phyloP scores from a whole-genome alignment of 37 sponge, comb jelly and placozoan genomes.

The Ianthella basta region DNA sequence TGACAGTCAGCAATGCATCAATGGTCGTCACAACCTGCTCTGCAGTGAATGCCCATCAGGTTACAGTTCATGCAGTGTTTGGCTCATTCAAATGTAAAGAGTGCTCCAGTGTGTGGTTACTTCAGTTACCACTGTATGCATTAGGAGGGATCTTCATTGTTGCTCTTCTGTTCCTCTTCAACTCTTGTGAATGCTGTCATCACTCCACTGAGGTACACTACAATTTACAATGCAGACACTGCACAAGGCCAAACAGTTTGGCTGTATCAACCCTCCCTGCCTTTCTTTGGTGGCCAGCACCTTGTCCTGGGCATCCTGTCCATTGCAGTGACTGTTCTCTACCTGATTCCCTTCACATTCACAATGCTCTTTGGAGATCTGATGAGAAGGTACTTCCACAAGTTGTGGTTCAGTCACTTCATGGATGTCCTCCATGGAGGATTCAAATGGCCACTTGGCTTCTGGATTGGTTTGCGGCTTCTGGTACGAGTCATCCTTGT shows the following conservation, averaged over 20 bases:
- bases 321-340: neutral
- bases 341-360: slow-evolving; percentile 12
- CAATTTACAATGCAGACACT: slow-evolving; percentile 26
- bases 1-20: neutral
- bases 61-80: slow-evolving; percentile 37
- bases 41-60: slow-evolving; percentile 46
- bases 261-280: slow-evolving; percentile 13
- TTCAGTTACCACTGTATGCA: slow-evolving; percentile 15
- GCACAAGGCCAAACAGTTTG: neutral
- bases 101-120: slow-evolving; percentile 29
- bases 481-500: too few species aligned
- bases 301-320: slow-evolving; percentile 1
- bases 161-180: slow-evolving; percentile 29
- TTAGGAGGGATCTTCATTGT: slow-evolving; percentile 44
- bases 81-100: slow-evolving; percentile 29
- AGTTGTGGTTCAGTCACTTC: neutral
- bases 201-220: slow-evolving; percentile 20
- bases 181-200: slow-evolving; percentile 27
- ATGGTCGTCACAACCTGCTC: slow-evolving; percentile 27
- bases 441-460: too few species aligned
- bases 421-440: neutral
- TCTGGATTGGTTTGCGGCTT: too few species aligned
- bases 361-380: neutral
- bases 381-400: neutral
- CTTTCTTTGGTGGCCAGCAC: slow-evolving; percentile 28